Evolutionary conservation across 2,888 invertebrate genomes (phyloP).

Genomic region (Macrosiphum euphorbiae): DNA sequence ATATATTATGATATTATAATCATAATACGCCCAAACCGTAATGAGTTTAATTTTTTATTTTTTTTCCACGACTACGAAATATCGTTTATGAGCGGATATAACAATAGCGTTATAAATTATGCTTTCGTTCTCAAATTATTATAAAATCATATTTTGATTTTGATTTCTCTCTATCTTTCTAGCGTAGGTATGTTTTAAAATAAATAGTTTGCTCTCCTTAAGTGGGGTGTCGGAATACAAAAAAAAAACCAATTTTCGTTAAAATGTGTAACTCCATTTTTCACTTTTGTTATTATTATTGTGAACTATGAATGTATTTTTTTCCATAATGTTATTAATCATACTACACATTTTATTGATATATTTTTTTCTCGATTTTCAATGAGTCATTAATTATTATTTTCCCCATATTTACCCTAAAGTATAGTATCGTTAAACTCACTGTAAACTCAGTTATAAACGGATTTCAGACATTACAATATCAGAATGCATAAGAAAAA

Average conservation of each 20-base stretch:
- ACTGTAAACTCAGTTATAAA: neutral
- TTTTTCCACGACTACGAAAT: neutral
- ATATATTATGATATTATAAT: constrained; percentile 9
- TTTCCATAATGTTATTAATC: neutral
- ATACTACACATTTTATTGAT: neutral
- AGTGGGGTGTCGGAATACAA: neutral
- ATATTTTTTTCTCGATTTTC: neutral
- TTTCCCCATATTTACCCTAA: neutral
- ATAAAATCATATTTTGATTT: neutral
- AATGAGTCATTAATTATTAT: neutral
- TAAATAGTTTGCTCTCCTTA: neutral
- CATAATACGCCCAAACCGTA: neutral
- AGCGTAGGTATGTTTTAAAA: neutral
- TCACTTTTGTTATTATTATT: neutral
- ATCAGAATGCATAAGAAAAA: neutral
- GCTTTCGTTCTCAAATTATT: neutral
- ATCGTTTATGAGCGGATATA: neutral
- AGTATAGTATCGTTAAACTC: no score
- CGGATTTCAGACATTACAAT: neutral
- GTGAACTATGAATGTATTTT: neutral
- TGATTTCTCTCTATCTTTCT: neutral
- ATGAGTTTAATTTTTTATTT: neutral
- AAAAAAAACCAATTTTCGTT: neutral
- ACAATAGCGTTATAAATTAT: neutral
- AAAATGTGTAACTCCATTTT: neutral